phyloP scores from a whole-genome alignment of 2,113 vertebrate genomes.

The Ophthalmolycus amberensis region DNA sequence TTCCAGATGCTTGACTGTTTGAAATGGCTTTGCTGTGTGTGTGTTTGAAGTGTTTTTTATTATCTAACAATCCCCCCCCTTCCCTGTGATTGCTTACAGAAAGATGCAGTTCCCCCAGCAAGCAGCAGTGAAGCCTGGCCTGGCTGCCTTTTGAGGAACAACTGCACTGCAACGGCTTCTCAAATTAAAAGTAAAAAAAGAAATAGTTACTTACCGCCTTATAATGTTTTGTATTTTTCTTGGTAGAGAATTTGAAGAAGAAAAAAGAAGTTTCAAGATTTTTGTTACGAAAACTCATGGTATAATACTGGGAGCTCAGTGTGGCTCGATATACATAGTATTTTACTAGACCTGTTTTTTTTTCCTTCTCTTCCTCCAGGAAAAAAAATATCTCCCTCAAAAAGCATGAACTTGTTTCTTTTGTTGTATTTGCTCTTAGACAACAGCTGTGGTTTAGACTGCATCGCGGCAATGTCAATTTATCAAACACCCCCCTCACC shows the following conservation, averaged over 20 bases:
- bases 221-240: conserved; percentile 99
- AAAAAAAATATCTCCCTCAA: conserved; percentile 70
- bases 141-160: conserved; percentile 91
- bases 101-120: conserved; percentile 95
- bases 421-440: conserved; percentile 92
- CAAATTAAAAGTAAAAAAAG: conserved; percentile 83
- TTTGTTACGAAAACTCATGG: conserved; percentile 91
- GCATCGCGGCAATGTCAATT: conserved; percentile 75
- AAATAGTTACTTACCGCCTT: conserved; percentile 98
- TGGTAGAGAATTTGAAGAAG: conserved; percentile 90
- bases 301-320: conserved; percentile 85
- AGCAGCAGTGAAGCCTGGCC: conserved; percentile 95
- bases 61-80: conserved; percentile 21
- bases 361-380: conserved; percentile 80
- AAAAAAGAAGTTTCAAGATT: conserved; percentile 86
- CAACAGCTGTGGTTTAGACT: conserved; percentile 87
- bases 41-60: accelerated
- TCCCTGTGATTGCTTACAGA: conserved; percentile 86
- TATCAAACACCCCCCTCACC: conserved; percentile 51
- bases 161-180: conserved; percentile 96
- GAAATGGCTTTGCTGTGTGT: conserved; percentile 33
- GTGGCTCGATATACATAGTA: conserved; percentile 90
- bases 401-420: conserved; percentile 91
- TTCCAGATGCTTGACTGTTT: conserved; percentile 22
- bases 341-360: conserved; percentile 91